These are phyloP conservation scores for Hyperopisus bebe DNA, from an alignment of 2,113 vertebrate species.

Conservation along the genomic window DNA sequence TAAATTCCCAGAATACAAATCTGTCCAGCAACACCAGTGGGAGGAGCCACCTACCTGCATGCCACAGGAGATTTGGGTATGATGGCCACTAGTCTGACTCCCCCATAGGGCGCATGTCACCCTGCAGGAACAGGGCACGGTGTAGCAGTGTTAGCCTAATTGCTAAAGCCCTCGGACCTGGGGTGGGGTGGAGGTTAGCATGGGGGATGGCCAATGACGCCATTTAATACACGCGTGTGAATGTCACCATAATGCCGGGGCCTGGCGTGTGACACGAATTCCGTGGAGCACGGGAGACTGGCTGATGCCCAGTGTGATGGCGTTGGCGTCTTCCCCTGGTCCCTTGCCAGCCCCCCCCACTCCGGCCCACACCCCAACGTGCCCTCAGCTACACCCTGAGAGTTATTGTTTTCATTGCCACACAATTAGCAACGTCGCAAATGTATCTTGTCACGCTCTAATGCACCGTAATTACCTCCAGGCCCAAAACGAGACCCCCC, in stretches of 20 bases:
- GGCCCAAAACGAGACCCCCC: constrained; percentile 51
- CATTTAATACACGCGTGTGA: constrained; percentile 63
- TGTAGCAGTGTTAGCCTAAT: not conserved
- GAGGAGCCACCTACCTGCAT: not conserved
- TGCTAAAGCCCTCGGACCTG: not conserved
- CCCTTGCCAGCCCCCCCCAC: constrained; percentile 53
- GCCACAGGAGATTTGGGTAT: not conserved
- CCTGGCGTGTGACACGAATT: constrained; percentile 46
- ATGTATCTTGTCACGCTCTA: constrained; percentile 72
- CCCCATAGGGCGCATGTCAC: not conserved
- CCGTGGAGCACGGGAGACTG: constrained; percentile 50
- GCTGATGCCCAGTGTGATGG: constrained; percentile 43
- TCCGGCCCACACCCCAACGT: constrained; percentile 29
- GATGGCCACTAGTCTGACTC: not conserved
- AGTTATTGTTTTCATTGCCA: constrained; percentile 70
- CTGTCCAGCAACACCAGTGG: not conserved
- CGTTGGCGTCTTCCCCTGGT: constrained; percentile 53
- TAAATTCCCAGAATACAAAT: not conserved
- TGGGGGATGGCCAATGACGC: not conserved
- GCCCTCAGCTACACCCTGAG: constrained; percentile 60
- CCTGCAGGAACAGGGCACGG: not conserved
- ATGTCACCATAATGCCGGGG: constrained; percentile 50
- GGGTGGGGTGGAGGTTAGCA: not conserved
- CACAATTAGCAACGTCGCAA: constrained; percentile 67
- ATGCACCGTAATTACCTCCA: constrained; percentile 70